Evolutionary conservation across 2,888 invertebrate genomes (phyloP).

Genomic region (Drosophila koepferae): DNA sequence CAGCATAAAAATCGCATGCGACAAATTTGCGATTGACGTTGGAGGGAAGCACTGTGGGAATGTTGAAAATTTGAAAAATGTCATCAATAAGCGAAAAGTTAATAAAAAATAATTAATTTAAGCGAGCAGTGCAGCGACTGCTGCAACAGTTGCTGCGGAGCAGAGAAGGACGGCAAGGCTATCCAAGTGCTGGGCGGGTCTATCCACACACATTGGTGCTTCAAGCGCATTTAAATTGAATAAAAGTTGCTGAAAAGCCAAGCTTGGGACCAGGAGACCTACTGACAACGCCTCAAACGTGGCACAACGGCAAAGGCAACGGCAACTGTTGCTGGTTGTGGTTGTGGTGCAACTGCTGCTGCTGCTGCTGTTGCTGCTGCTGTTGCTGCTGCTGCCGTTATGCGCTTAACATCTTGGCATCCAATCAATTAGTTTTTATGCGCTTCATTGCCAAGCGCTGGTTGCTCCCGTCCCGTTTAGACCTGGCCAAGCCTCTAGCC

Average conservation of each 20-base stretch:
- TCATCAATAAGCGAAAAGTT: conserved; percentile 80
- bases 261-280: conserved; percentile 36
- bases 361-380: conserved; percentile 31
- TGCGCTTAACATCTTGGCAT: conserved; percentile 79
- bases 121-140: conserved; percentile 50
- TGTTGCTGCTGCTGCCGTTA: conserved; percentile 60
- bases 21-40: conserved; percentile 66
- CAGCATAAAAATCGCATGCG: conserved; percentile 73
- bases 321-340: conserved; percentile 48
- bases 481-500: conserved; percentile 66
- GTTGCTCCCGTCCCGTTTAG: conserved; percentile 32
- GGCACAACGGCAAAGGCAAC: conserved; percentile 49
- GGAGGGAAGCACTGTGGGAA: conserved; percentile 37
- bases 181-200: conserved; percentile 43
- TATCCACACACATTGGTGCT: conserved; percentile 55
- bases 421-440: conserved; percentile 81
- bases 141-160: conserved; percentile 8
- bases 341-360: conserved; percentile 11
- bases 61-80: conserved; percentile 75
- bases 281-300: conserved; percentile 66
- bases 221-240: conserved; percentile 78
- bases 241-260: conserved; percentile 68
- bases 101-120: conserved; percentile 81
- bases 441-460: conserved; percentile 72
- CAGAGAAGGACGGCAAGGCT: neutral